Evolutionary conservation across 2,888 invertebrate genomes (phyloP).

Genomic region (Isoperla grammatica): DNA sequence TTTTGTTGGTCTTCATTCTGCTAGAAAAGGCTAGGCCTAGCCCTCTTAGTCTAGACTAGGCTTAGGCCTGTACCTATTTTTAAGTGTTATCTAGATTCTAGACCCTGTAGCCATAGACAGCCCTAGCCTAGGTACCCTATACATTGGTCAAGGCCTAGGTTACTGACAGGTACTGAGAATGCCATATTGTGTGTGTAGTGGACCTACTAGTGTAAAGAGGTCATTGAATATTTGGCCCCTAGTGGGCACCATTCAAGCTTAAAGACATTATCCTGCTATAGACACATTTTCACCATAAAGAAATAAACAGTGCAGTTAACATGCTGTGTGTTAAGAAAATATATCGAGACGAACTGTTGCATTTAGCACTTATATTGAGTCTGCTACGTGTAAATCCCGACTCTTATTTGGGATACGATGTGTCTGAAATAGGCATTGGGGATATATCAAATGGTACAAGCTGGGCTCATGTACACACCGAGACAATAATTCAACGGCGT

Average conservation of each 20-base stretch:
- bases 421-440: constrained; percentile 47
- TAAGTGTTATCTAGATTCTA: too few relatives aligned
- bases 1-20: too few relatives aligned
- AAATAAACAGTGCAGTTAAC: constrained; percentile 28
- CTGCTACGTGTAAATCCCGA: constrained; percentile 72
- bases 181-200: not conserved
- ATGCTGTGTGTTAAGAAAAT: constrained; percentile 81
- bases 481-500: constrained; percentile 24
- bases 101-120: not conserved
- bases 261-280: not conserved
- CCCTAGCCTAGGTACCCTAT: not conserved
- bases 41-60: too few relatives aligned
- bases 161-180: constrained; percentile 8
- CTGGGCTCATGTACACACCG: constrained; percentile 43
- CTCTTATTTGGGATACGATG: constrained; percentile 56
- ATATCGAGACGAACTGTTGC: constrained; percentile 73
- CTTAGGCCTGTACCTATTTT: too few relatives aligned
- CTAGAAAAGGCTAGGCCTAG: too few relatives aligned
- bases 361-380: constrained; percentile 74
- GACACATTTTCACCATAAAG: not conserved
- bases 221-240: constrained; percentile 15
- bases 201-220: not conserved
- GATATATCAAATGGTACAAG: constrained; percentile 57
- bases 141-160: not conserved
- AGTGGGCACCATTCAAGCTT: constrained; percentile 1